Evolutionary conservation across 2,113 vertebrate species (phyloP).

Genomic region (human (Homo sapiens)): GRCh38 chr7:99342001-99342500

Average conservation of each 20-base stretch:
- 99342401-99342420: too few relatives aligned
- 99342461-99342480: too few relatives aligned
- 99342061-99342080: not conserved
- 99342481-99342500: too few relatives aligned
- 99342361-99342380: too few relatives aligned
- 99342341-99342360: too few relatives aligned
- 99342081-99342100: not conserved
- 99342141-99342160: not conserved
- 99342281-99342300: too few relatives aligned
- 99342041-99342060: not conserved
- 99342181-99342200: not conserved
- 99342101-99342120: not conserved
- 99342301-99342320: too few relatives aligned
- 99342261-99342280: too few relatives aligned
- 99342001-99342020: not conserved
- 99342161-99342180: not conserved
- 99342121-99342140: not conserved
- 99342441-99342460: too few relatives aligned
- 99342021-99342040: not conserved
- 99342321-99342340: too few relatives aligned
- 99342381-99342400: too few relatives aligned
- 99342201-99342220: not conserved
- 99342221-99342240: slow-evolving; percentile 1
- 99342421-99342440: too few relatives aligned
- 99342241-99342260: slow-evolving; percentile 15